These are phyloP conservation scores for Tenebrio molitor DNA, from an alignment of 1,140 invertebrate species.

Conservation along the genomic window DNA sequence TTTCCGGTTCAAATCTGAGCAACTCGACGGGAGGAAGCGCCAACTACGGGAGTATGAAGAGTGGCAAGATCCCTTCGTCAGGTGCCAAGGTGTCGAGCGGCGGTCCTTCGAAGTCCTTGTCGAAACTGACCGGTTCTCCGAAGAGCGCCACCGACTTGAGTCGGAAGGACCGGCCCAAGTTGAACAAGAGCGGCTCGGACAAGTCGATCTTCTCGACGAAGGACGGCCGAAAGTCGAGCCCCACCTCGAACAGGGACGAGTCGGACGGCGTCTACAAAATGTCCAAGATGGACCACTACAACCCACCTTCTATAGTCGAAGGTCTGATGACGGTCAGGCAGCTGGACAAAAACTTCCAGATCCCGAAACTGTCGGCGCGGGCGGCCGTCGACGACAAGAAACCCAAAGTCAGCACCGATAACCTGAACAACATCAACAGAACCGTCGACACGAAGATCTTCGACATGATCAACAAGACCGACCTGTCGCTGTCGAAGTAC, in stretches of 20 bases:
- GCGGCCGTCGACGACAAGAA: constrained; percentile 65
- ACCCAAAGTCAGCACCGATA: constrained; percentile 29
- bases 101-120: constrained; percentile 62
- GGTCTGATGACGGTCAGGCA: constrained; percentile 77
- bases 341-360: constrained; percentile 88
- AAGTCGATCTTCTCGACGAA: constrained; percentile 77
- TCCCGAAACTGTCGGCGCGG: constrained; percentile 82
- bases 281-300: constrained; percentile 71
- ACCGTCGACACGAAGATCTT: constrained; percentile 59
- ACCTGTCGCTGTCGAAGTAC: constrained; percentile 59
- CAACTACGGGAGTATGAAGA: constrained; percentile 11
- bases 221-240: constrained; percentile 76
- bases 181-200: constrained; percentile 71
- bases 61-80: constrained; percentile 43
- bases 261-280: constrained; percentile 74
- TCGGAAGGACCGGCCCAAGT: constrained; percentile 69
- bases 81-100: constrained; percentile 29
- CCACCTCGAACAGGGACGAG: constrained; percentile 72
- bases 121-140: constrained; percentile 65
- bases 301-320: constrained; percentile 74
- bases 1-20: background rate
- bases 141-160: constrained; percentile 62
- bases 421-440: constrained; percentile 27
- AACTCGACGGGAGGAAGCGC: constrained; percentile 11
- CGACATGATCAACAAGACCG: constrained; percentile 61